phyloP scores from a whole-genome alignment of 1,140 invertebrate species.

The Ostrea edulis region DNA sequence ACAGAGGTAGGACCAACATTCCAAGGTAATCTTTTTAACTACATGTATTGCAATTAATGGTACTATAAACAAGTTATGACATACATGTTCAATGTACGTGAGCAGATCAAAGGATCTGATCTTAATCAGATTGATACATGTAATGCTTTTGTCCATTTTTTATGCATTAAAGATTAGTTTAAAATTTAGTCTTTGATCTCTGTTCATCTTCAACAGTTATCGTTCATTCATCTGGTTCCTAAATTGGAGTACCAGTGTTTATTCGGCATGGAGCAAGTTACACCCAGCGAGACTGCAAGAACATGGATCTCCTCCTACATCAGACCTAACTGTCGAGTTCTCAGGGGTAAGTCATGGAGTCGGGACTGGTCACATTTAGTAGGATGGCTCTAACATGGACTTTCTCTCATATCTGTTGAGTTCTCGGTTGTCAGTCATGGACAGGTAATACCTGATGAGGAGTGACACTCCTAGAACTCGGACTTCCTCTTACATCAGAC shows the following conservation, averaged over 20 bases:
- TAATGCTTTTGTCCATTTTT: neutral
- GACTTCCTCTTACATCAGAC: constrained; percentile 63
- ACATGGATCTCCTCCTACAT: constrained; percentile 65
- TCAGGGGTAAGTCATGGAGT: constrained; percentile 63
- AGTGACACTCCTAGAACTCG: constrained; percentile 56
- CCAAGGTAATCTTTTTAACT: too few species aligned
- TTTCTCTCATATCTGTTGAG: constrained; percentile 60
- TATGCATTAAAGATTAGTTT: neutral
- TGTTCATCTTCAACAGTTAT: constrained; percentile 52
- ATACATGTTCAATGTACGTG: too few species aligned
- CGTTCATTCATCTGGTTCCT: constrained; percentile 58
- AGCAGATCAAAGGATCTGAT: too few species aligned
- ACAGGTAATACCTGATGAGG: neutral
- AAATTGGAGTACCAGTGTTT: constrained; percentile 69
- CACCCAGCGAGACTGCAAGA: constrained; percentile 59
- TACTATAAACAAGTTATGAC: too few species aligned
- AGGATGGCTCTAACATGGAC: constrained; percentile 62
- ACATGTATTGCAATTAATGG: too few species aligned
- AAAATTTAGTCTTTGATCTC: neutral
- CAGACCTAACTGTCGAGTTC: constrained; percentile 63
- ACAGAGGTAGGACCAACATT: too few species aligned
- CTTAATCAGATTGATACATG: too few species aligned
- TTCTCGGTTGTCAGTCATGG: constrained; percentile 63
- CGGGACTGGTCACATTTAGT: constrained; percentile 60
- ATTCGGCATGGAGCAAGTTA: constrained; percentile 65